Evolutionary conservation across 2,797 vertebrate genomes (phyloP), one percentile per base, ranked within the genome.

Genomic region (Chaunax sp.): DNA sequence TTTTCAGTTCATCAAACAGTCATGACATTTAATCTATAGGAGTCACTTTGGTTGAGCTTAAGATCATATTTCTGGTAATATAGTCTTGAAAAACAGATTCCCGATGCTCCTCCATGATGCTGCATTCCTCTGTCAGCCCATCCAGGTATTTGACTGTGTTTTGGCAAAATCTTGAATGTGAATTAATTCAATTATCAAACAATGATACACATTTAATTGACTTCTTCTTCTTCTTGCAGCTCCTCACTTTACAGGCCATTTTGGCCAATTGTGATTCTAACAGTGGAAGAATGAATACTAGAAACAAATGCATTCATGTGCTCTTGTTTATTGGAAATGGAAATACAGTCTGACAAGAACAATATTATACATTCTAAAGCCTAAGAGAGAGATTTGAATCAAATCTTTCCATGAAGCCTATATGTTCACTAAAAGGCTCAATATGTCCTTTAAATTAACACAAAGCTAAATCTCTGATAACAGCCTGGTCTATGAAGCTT

Each of bases 291-390:
- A 88, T 35, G 86, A 86, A 87, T 65, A 64, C 80, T 75, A 78
- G 69, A 82, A 89, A 82, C 83, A 69, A 66, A 76, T 50, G 66
- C 62, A 28, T 84, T 83, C 64, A 86, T 35, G 38, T 85, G 90
- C 83, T 91, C 82, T 84, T 85, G 85, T 93, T 93, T 92, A 93
- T 93, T 94, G 82, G 80, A 90, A 93, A 92, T 87, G 70, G 81
- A 77, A 84, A 84, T 65, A 91, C 84, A 93, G 49, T 87, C 80
- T 72, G 82, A 91, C 89, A 90, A 81, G 81, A 90, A 92, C 79
- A 88, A 85, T 69, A 66, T 73, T 14, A 75, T 61, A 90, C 75
- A 87, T 81, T 69, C 81, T 86, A 68, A 78, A 67, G 57, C 81
- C 82, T 71, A 82, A 84, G 81, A 87, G 75, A 75, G 66, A 72